Evolutionary conservation across 2,113 vertebrate species (phyloP).

Genomic region (Psettodes erumei): DNA sequence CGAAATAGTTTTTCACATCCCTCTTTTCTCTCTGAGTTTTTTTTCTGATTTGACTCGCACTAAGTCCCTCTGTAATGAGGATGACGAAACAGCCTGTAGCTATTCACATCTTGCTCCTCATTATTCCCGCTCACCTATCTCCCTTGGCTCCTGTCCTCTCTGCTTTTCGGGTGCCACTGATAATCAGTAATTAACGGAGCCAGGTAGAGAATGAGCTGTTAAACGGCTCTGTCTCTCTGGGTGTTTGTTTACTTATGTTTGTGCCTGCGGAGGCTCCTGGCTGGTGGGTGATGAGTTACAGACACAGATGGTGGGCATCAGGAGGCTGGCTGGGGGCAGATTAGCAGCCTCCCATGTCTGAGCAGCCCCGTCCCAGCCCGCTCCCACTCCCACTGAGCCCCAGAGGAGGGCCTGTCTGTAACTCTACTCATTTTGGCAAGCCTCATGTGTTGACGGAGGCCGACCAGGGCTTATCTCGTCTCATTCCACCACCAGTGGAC

Average conservation of each 20-base stretch:
- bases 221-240: slow-evolving; percentile 58
- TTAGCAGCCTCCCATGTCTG: slow-evolving; percentile 76
- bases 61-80: slow-evolving; percentile 18
- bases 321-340: slow-evolving; percentile 71
- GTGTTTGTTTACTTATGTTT: slow-evolving; percentile 73
- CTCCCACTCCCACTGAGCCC: slow-evolving; percentile 73
- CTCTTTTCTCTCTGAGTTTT: not conserved
- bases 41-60: not conserved
- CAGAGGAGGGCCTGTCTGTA: slow-evolving; percentile 76
- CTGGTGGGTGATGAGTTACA: slow-evolving; percentile 76
- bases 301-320: slow-evolving; percentile 84
- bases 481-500: slow-evolving; percentile 69
- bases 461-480: slow-evolving; percentile 80
- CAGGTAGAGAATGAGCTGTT: slow-evolving; percentile 60
- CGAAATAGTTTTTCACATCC: not conserved
- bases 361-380: slow-evolving; percentile 49
- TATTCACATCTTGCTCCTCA: slow-evolving; percentile 20
- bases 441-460: slow-evolving; percentile 80
- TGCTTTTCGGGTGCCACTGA: slow-evolving; percentile 50
- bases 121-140: slow-evolving; percentile 16
- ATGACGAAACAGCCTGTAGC: slow-evolving; percentile 26
- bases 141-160: not conserved
- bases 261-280: slow-evolving; percentile 68
- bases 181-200: slow-evolving; percentile 57
- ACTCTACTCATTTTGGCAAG: slow-evolving; percentile 78